phyloP scores from a whole-genome alignment of 2,113 vertebrate genomes.

The Centropristis striata region DNA sequence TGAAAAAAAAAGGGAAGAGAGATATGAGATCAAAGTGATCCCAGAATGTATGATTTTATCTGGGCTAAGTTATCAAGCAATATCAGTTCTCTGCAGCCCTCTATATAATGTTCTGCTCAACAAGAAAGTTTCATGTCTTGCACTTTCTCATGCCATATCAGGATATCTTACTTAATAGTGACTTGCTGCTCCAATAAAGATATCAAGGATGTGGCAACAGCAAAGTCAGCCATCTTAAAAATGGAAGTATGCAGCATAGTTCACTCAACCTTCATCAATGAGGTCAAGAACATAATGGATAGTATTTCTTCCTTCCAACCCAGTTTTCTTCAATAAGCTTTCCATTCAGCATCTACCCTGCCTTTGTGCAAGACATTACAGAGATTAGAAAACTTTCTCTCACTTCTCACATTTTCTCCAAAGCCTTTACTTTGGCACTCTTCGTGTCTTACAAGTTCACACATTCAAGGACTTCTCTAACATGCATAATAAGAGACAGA shows the following conservation, averaged over 20 bases:
- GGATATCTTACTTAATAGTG: background rate
- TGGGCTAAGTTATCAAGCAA: constrained; percentile 9
- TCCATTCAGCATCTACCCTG: constrained; percentile 15
- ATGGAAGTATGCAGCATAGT: background rate
- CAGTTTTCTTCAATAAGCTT: constrained; percentile 18
- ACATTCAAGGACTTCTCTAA: constrained; percentile 39
- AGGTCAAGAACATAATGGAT: constrained; percentile 4
- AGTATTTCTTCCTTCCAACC: background rate
- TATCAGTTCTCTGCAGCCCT: constrained; percentile 4
- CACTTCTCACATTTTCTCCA: background rate
- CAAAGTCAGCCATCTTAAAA: constrained; percentile 20
- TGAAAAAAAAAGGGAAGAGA: background rate
- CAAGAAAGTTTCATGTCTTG: background rate
- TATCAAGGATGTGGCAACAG: background rate
- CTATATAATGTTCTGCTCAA: background rate
- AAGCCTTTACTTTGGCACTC: background rate
- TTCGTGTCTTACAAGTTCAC: constrained; percentile 3
- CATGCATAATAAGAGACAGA: constrained; percentile 44
- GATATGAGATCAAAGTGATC: constrained; percentile 53
- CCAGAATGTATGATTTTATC: constrained; percentile 41
- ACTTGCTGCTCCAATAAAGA: background rate
- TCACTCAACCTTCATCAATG: constrained; percentile 29
- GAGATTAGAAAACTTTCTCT: constrained; percentile 21
- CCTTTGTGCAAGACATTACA: background rate
- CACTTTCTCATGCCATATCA: constrained; percentile 11